Base-by-base conservation (phyloP, 2,888 invertebrate species). In the Ichneumoninae sp. region DNA sequence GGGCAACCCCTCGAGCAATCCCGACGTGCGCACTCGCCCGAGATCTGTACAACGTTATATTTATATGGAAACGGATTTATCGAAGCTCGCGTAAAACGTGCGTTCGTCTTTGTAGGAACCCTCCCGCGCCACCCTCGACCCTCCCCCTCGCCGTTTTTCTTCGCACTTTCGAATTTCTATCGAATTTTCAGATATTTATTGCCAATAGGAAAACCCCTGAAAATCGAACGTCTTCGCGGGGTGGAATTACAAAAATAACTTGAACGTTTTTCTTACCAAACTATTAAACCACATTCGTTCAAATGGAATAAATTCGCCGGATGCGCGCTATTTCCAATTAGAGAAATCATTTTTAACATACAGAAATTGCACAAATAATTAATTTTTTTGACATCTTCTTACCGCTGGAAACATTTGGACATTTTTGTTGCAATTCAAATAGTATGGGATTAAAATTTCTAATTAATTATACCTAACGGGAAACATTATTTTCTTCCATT, bases 61-160 rank as follows among this genome's bases (percentile, higher is more conserved):
- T 88, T 84, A 82, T 84, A 80, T 71, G 75, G 83, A 88, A 86
- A 89, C 86, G 83, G 83, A 85, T 85, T 85, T 84, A 85, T 85
- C 86, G 85, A 80, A 82, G 80, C 83, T 72, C 74, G 75, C 76
- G 69, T 75, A 77, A 77, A 80, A 66, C 84, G 83, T 80, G 83
- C 50, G 62, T 52, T 65, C 85, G 83, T 85, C 79, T 84, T 80
- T 76, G 84, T 77, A 68, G 47, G 76, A 65, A 50, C 40, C 66
- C 72, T 57, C 83, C 81, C 82, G 54, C 47, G n/a, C 68, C 54
- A 66, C 47, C 80, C 26, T 36, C 44, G n/a, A 50, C 36, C 22
- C 60, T 44, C 52, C 65, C 65, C 19, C 44, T 54, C 22, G 30
- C 13, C 5, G 0, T 65, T 74, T 79, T 52, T 68, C 62, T 36